Percentiles rank a stretch among this genome's conserved stretches.
Conservation (phyloP, 53 echinoderm and acorn worm genomes). For the Henricia sp. region DNA sequence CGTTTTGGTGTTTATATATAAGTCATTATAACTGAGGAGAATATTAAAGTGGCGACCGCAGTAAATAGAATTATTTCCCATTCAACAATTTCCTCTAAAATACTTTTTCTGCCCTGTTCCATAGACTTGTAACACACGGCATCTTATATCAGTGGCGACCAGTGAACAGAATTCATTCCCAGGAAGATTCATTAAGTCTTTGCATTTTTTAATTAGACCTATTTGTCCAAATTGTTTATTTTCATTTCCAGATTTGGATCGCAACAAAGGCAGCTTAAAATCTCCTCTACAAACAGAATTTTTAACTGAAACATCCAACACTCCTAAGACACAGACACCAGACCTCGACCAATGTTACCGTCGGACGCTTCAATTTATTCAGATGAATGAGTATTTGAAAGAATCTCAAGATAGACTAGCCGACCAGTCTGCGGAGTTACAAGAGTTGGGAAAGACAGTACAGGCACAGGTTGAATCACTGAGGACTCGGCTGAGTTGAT, state of each 20-base stretch:
- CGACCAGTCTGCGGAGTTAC: conserved; percentile 69
- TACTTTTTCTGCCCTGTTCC: not conserved
- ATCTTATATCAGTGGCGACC: too few species aligned
- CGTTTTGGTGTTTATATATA: too few species aligned
- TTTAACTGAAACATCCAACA: not conserved
- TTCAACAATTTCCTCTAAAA: not conserved
- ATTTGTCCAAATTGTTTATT: not conserved
- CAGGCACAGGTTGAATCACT: conserved; percentile 69
- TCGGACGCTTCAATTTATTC: conserved; percentile 60
- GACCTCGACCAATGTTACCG: conserved; percentile 69
- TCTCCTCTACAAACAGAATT: not conserved
- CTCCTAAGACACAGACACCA: not conserved
- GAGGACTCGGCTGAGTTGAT: conserved; percentile 65
- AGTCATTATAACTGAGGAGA: too few species aligned
- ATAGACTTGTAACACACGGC: too few species aligned
- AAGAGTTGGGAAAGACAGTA: conserved; percentile 64
- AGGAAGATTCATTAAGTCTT: not conserved
- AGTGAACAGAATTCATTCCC: too few species aligned
- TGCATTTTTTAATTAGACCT: not conserved
- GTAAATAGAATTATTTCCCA: too few species aligned
- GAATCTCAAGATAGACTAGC: conserved; percentile 65
- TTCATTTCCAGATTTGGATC: conserved; percentile 1
- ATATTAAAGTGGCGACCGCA: too few species aligned
- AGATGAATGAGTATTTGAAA: conserved; percentile 67
- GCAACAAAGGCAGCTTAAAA: conserved; percentile 25